Conservation (phyloP, 64 coral and sea anemone genomes). For the Pocillopora damicornis region DNA sequence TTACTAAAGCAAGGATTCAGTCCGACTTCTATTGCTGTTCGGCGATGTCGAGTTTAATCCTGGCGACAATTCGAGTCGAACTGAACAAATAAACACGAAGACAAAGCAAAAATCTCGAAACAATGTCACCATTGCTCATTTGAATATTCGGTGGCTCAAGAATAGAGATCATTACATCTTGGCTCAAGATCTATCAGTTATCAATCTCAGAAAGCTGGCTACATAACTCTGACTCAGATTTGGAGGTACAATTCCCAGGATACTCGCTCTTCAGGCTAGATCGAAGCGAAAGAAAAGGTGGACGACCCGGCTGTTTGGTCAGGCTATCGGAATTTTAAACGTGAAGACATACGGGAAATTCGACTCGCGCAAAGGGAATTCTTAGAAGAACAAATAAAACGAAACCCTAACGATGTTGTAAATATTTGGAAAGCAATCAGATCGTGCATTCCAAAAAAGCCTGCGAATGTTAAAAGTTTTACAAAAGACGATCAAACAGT, state of each 20-base stretch:
- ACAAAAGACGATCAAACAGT: not conserved
- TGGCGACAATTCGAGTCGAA: not conserved
- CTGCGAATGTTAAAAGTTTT: not conserved
- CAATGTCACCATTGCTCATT: not conserved
- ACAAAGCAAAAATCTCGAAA: conserved; percentile 9
- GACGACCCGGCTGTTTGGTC: too few species aligned
- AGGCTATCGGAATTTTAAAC: not conserved
- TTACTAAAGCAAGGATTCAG: not conserved
- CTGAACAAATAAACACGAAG: not conserved
- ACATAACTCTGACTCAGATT: not conserved
- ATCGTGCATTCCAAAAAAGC: not conserved
- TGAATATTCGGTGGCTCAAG: conserved; percentile 10
- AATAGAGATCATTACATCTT: conserved; percentile 11
- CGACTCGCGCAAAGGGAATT: not conserved
- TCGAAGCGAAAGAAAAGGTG: too few species aligned
- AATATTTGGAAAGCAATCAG: not conserved
- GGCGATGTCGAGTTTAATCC: not conserved
- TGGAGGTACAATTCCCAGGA: conserved; percentile 4
- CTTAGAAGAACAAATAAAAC: not conserved
- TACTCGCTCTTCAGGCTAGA: not conserved
- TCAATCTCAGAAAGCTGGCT: conserved; percentile 9
- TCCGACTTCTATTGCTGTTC: not conserved
- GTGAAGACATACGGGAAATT: not conserved
- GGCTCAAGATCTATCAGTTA: not conserved
- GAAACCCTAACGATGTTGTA: not conserved